Conservation (phyloP, 2,888 invertebrate species). For the Cosmorhoe ocellata region DNA sequence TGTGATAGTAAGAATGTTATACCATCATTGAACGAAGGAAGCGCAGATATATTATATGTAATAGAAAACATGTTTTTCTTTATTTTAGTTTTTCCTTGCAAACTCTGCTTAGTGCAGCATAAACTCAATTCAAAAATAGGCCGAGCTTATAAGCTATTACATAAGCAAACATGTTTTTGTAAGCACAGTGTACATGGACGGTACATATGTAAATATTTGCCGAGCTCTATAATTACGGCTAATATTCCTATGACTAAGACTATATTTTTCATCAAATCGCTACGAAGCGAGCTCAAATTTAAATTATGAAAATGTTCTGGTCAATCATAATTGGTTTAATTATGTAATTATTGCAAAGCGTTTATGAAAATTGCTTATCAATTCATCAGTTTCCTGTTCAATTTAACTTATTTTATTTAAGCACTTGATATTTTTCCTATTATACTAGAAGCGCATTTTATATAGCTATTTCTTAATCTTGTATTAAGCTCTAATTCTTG, state of each 20-base stretch:
- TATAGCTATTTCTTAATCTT: no score
- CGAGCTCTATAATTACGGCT: constrained; percentile 26
- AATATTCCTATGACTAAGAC: constrained; percentile 21
- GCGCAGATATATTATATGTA: no score
- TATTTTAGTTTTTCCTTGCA: no score
- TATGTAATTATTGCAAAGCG: constrained; percentile 23
- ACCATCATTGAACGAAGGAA: no score
- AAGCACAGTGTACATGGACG: constrained; percentile 13
- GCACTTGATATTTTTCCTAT: no score
- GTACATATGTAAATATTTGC: constrained; percentile 33
- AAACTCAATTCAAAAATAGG: constrained; percentile 8
- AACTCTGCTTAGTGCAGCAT: neutral
- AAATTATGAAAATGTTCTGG: constrained; percentile 41
- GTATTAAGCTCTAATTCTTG: no score
- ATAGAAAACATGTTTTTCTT: no score
- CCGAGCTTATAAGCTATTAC: constrained; percentile 17
- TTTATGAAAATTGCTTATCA: constrained; percentile 34
- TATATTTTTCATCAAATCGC: constrained; percentile 42
- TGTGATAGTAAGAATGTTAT: neutral
- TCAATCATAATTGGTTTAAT: constrained; percentile 37
- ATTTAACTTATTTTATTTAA: constrained; percentile 2
- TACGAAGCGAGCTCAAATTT: constrained; percentile 26
- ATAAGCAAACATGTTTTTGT: constrained; percentile 24
- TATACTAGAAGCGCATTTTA: no score
- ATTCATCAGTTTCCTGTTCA: constrained; percentile 23